Evolutionary conservation across 2,888 invertebrate species (phyloP), one percentile per base, ranked within the genome.

Genomic region (Sepiola atlantica): DNA sequence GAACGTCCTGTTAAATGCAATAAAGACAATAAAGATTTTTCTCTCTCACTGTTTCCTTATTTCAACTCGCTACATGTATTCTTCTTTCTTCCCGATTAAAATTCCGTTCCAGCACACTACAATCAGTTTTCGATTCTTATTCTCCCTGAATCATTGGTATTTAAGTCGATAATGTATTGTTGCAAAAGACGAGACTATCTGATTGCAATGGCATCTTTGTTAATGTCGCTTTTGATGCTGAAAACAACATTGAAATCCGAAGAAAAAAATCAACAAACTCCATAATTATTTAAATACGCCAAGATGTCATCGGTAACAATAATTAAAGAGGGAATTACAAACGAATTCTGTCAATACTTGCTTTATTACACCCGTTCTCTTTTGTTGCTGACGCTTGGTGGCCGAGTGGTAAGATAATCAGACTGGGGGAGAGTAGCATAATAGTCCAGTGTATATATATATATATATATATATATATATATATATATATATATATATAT

Each of bases 381-480:
- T 77, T 14, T 77, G 77, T 14, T 32, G 77, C 3, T 77, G 10
- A n/a, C 77, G 32, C 4, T 77, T 77, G 77, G 2, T 77, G 32
- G n/a, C n/a, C 77, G 1, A 77, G 77, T n/a, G 14, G 77, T 16
- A n/a, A 77, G 16, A 16, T 4, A 14, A 12, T 2, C n/a, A 0
- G n/a, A 61, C 21, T 10, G 24, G 28, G 28, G 24, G 24, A 10
- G 24, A 24, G 61, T 28, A 21, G 21, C 8, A 61, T 24, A 28
- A 28, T 24, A 57, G 21, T 57, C 16, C 55, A 18, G 18, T 90
- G 32, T 21, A 20, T 90, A 4, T 90, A 90, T 90, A 90, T 90
- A 90, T 90, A 90, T 90, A 90, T 90, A 90, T 90, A 90, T 90
- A n/a, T n/a, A n/a, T n/a, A n/a, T n/a, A n/a, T n/a, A n/a, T n/a